phyloP scores from a whole-genome alignment of 2,797 vertebrate genomes.

The Falco novaeseelandiae region DNA sequence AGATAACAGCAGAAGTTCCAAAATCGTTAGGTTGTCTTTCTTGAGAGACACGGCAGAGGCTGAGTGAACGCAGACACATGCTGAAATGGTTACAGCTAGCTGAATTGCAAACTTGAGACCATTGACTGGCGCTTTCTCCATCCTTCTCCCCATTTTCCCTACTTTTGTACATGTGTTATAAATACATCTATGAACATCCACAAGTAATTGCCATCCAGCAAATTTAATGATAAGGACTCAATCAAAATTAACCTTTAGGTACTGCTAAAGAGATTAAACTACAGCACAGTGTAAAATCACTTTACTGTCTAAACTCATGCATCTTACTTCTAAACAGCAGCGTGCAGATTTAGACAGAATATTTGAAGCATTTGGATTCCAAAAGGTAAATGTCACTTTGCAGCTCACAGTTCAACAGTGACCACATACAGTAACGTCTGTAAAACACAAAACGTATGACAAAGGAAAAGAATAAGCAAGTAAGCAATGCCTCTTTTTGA shows the following conservation, averaged over 20 bases:
- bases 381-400: neutral
- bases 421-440: neutral
- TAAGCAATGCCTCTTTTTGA: neutral
- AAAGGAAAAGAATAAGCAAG: neutral
- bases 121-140: neutral
- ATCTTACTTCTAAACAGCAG: neutral
- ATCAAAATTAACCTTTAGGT: neutral
- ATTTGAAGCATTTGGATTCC: neutral
- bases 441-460: neutral
- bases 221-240: neutral
- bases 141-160: neutral
- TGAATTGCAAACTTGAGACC: neutral
- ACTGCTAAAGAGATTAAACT: neutral
- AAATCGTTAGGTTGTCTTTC: neutral
- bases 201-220: neutral
- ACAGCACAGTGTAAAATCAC: neutral
- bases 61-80: neutral
- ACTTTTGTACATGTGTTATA: neutral
- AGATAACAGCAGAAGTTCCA: neutral
- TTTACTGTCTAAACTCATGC: neutral
- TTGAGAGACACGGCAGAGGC: neutral
- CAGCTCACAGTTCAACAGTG: conserved; percentile 11
- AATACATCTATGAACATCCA: neutral
- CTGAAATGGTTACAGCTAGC: neutral
- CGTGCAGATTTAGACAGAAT: neutral